Percentiles rank a stretch among this genome's conserved stretches.
phyloP scores from a whole-genome alignment of 2,888 invertebrate genomes.

The Eucera pruinosa region DNA sequence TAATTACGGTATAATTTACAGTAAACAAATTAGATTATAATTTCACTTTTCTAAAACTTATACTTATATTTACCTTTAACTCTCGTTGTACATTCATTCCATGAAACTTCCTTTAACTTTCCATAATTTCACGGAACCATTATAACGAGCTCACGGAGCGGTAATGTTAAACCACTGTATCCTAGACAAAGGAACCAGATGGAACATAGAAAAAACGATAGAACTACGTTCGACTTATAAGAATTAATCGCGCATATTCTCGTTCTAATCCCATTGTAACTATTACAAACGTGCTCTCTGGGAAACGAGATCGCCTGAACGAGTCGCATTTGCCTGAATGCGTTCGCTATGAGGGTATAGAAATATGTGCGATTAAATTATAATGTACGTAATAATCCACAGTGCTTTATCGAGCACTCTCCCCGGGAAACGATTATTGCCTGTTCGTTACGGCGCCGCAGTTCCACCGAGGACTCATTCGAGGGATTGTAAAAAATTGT shows the following conservation, averaged over 20 bases:
- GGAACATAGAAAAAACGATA: not conserved
- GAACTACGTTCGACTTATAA: not conserved
- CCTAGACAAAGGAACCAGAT: too few species aligned
- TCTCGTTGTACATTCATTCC: too few species aligned
- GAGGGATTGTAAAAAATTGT: constrained; percentile 1
- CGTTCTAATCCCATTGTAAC: constrained; percentile 4
- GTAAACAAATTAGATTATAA: too few species aligned
- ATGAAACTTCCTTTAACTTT: too few species aligned
- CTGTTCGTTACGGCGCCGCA: not conserved
- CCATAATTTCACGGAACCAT: too few species aligned
- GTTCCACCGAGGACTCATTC: not conserved
- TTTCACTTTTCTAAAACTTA: too few species aligned
- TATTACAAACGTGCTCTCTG: not conserved
- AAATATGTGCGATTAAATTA: constrained; percentile 21
- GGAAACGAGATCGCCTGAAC: not conserved
- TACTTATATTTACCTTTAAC: too few species aligned
- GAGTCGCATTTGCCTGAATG: constrained; percentile 1
- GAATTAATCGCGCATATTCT: constrained; percentile 6
- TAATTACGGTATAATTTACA: too few species aligned
- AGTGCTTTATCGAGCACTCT: constrained; percentile 22
- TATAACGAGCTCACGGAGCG: too few species aligned
- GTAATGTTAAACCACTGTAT: too few species aligned
- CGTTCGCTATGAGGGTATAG: not conserved
- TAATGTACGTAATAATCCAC: constrained; percentile 10
- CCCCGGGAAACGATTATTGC: constrained; percentile 1